Evolutionary conservation across 2,797 vertebrate genomes (phyloP).

Genomic region (Fistularia tabacaria): DNA sequence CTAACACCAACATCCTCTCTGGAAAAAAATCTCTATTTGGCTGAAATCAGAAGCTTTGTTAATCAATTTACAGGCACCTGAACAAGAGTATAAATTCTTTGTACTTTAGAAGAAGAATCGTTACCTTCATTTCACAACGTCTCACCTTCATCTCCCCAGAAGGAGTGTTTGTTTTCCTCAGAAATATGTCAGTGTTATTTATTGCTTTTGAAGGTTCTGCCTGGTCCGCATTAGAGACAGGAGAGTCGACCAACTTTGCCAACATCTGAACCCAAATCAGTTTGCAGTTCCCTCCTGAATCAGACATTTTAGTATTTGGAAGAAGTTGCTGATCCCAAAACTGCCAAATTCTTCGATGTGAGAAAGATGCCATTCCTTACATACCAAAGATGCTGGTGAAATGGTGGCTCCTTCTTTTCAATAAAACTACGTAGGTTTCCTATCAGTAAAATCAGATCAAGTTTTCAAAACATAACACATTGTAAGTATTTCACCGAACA

Average conservation of each 20-base stretch:
- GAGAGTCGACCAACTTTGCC: conserved; percentile 15
- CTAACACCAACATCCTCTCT: conserved; percentile 48
- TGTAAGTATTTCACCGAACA: too few relatives aligned
- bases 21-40: not conserved
- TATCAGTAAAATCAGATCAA: too few relatives aligned
- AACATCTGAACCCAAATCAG: conserved; percentile 35
- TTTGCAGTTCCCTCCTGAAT: not conserved
- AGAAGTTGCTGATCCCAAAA: conserved; percentile 37
- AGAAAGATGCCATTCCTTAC: conserved; percentile 48
- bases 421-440: too few relatives aligned
- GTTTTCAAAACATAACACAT: too few relatives aligned
- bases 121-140: conserved; percentile 46
- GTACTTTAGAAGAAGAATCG: not conserved
- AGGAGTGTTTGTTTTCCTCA: conserved; percentile 41
- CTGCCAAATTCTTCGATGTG: conserved; percentile 9
- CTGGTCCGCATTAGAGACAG: conserved; percentile 69
- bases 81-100: not conserved
- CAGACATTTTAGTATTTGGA: conserved; percentile 1
- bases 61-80: not conserved
- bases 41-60: conserved; percentile 37
- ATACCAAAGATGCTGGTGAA: conserved; percentile 41
- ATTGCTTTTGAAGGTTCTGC: conserved; percentile 70
- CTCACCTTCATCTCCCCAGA: conserved; percentile 22
- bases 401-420: not conserved
- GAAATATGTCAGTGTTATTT: conserved; percentile 62